Percentiles rank a stretch among this genome's conserved stretches.
Conservation (phyloP, 2,797 vertebrate genomes). For the Hapalemur alaotrensis region DNA sequence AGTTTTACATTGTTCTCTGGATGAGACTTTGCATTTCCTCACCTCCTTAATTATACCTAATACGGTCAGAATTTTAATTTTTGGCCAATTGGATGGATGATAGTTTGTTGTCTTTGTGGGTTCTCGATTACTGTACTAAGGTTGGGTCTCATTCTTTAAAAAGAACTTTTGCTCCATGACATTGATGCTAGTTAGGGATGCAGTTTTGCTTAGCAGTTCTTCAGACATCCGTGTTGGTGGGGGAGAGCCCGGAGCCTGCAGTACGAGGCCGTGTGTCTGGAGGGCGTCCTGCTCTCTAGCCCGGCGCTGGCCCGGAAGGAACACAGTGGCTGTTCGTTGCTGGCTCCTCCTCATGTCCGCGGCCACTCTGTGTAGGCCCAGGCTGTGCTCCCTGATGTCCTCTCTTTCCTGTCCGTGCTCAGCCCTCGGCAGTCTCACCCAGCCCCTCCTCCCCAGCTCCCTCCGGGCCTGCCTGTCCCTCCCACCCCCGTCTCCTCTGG, state of each 20-base stretch:
- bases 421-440: background rate
- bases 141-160: background rate
- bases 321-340: background rate
- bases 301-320: background rate
- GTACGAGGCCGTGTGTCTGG: fast-evolving
- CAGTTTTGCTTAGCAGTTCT: background rate
- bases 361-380: background rate
- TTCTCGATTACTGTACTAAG: background rate
- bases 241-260: background rate
- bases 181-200: background rate
- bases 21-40: background rate
- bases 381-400: background rate
- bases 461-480: background rate
- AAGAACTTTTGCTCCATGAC: background rate
- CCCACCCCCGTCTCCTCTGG: background rate
- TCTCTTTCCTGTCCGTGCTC: background rate
- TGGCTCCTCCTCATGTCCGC: background rate
- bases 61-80: background rate
- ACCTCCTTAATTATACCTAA: background rate
- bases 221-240: background rate
- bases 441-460: background rate
- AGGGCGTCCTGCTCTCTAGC: too few relatives aligned
- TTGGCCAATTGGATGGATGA: background rate
- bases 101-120: background rate
- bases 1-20: background rate